phyloP scores from a whole-genome alignment of 2,113 vertebrate genomes.

The Jaculus jaculus region DNA sequence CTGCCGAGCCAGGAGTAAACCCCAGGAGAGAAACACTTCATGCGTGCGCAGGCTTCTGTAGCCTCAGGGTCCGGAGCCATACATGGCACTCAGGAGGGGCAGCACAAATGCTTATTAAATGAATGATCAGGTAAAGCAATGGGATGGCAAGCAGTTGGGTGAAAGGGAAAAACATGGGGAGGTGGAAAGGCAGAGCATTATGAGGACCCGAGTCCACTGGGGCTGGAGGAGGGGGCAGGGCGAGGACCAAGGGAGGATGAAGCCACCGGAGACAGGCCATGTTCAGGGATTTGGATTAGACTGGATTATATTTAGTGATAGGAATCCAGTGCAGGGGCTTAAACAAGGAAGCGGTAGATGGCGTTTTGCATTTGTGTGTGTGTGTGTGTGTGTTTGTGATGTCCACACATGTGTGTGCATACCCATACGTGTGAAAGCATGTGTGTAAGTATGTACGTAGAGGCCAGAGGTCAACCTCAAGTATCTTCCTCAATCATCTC shows the following conservation, averaged over 20 bases:
- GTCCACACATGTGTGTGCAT: too few relatives aligned
- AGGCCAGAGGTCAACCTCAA: too few relatives aligned
- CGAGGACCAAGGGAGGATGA: neutral
- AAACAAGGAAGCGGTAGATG: neutral
- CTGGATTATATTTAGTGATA: neutral
- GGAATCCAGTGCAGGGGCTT: neutral
- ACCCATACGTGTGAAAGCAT: neutral
- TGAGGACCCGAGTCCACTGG: rapidly evolving
- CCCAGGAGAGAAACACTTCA: neutral
- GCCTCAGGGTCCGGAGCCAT: neutral
- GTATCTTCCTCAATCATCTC: too few relatives aligned
- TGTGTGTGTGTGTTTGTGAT: neutral
- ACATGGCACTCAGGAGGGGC: neutral
- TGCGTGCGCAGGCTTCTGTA: neutral
- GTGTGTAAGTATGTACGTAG: too few relatives aligned
- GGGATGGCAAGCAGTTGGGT: neutral
- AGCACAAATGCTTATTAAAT: neutral
- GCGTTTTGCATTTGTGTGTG: neutral
- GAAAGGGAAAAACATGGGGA: neutral
- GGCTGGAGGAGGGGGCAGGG: rapidly evolving
- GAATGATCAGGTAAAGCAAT: neutral
- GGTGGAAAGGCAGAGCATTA: neutral
- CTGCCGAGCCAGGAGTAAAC: neutral
- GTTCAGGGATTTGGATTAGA: neutral
- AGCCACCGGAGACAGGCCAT: too few relatives aligned